phyloP scores from a whole-genome alignment of 2,113 vertebrate genomes.

The Columbina picui region DNA sequence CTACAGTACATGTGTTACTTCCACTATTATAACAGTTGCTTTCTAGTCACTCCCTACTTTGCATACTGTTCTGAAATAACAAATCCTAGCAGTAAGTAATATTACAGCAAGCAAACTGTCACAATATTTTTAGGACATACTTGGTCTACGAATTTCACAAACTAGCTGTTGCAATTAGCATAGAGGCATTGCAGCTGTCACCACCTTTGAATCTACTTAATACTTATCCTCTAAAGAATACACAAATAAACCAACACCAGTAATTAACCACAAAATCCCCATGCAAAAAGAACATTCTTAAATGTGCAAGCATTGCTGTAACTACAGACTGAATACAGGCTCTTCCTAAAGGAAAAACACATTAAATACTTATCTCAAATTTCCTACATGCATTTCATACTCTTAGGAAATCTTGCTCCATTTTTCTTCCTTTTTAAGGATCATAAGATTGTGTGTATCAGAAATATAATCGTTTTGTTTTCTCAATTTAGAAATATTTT shows the following conservation, averaged over 20 bases:
- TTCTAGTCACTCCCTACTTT: background rate
- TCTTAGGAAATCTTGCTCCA: background rate
- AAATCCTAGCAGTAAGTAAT: background rate
- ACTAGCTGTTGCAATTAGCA: conserved; percentile 25
- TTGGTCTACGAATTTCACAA: conserved; percentile 33
- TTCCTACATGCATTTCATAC: background rate
- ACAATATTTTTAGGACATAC: background rate
- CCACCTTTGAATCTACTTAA: conserved; percentile 34
- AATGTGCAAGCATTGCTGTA: background rate
- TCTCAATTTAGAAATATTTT: background rate
- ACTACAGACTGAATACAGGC: background rate
- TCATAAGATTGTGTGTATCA: background rate
- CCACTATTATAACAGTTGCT: background rate
- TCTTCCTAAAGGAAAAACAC: background rate
- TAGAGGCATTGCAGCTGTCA: background rate
- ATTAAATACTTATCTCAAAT: background rate
- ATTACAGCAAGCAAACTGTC: background rate
- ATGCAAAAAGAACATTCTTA: background rate
- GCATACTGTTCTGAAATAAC: background rate
- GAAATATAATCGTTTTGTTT: background rate
- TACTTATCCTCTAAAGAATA: conserved; percentile 41
- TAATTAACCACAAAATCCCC: conserved; percentile 19
- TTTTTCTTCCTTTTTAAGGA: background rate
- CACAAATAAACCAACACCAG: conserved; percentile 8
- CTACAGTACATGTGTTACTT: background rate